Evolutionary conservation across 2,888 invertebrate genomes (phyloP).

Genomic region (Salticus scenicus): DNA sequence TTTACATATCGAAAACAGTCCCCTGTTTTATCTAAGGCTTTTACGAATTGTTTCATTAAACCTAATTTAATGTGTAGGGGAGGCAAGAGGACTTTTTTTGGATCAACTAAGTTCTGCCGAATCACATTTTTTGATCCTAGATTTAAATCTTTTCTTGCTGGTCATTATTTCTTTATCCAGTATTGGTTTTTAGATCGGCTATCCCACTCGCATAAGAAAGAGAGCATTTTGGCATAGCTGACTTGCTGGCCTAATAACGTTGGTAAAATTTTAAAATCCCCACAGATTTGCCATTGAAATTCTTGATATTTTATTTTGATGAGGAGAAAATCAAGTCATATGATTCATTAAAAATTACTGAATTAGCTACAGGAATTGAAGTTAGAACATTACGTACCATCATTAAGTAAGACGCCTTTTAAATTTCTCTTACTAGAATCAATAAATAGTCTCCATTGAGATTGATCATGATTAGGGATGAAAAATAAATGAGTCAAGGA

Average conservation of each 20-base stretch:
- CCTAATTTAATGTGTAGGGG: constrained; percentile 73
- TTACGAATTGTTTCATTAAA: constrained; percentile 56
- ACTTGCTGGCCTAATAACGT: constrained; percentile 73
- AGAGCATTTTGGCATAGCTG: constrained; percentile 73
- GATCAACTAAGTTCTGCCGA: neutral
- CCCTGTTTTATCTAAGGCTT: constrained; percentile 61
- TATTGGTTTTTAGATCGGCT: constrained; percentile 70
- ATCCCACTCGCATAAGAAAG: constrained; percentile 73
- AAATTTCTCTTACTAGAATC: constrained; percentile 63
- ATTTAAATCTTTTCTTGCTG: neutral
- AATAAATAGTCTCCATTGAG: constrained; percentile 68
- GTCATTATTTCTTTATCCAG: constrained; percentile 68
- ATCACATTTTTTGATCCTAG: constrained; percentile 9
- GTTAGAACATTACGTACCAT: constrained; percentile 70
- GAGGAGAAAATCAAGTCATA: constrained; percentile 41
- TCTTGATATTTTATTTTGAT: constrained; percentile 30
- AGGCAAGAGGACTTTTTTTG: constrained; percentile 67
- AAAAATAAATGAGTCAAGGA: neutral
- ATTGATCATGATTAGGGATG: neutral
- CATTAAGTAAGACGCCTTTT: constrained; percentile 66
- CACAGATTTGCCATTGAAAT: constrained; percentile 48
- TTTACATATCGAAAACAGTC: constrained; percentile 68
- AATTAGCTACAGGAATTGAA: constrained; percentile 73
- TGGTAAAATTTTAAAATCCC: constrained; percentile 69
- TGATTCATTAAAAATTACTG: constrained; percentile 72